Evolutionary conservation across 2,797 vertebrate genomes (phyloP).

Genomic region (Prionace glauca): DNA sequence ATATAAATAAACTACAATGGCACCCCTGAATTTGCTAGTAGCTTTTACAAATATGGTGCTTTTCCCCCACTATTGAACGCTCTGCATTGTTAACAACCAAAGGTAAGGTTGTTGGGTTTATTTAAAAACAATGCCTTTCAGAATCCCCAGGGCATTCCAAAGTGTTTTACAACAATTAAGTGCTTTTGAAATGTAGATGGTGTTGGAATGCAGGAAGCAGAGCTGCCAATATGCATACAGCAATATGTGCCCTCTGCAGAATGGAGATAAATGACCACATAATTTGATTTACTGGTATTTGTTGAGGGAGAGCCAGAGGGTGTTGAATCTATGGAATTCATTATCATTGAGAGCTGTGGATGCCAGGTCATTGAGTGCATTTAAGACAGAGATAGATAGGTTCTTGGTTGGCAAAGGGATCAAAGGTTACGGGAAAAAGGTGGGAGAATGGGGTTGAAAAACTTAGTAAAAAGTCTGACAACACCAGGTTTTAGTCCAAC

Average conservation of each 20-base stretch:
- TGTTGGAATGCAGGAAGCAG: background rate
- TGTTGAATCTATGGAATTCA: no score
- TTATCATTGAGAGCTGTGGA: no score
- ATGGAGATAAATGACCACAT: background rate
- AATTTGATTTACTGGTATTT: background rate
- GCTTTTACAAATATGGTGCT: background rate
- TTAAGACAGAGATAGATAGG: no score
- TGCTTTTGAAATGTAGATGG: background rate
- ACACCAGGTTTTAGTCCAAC: no score
- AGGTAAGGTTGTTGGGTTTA: background rate
- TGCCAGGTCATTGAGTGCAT: no score
- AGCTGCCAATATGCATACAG: background rate
- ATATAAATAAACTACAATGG: background rate
- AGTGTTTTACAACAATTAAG: background rate
- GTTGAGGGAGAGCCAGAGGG: background rate
- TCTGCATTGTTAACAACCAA: background rate
- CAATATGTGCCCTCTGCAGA: background rate
- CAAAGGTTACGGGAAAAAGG: no score
- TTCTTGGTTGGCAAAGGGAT: no score
- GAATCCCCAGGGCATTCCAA: background rate
- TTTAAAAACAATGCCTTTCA: background rate
- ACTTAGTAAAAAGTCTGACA: no score
- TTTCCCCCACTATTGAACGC: background rate
- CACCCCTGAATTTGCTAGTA: background rate
- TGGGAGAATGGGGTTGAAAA: no score